Evolutionary conservation across 2,113 vertebrate genomes (phyloP), one percentile per base, ranked within the genome.

Genomic region (Anhinga rufa): DNA sequence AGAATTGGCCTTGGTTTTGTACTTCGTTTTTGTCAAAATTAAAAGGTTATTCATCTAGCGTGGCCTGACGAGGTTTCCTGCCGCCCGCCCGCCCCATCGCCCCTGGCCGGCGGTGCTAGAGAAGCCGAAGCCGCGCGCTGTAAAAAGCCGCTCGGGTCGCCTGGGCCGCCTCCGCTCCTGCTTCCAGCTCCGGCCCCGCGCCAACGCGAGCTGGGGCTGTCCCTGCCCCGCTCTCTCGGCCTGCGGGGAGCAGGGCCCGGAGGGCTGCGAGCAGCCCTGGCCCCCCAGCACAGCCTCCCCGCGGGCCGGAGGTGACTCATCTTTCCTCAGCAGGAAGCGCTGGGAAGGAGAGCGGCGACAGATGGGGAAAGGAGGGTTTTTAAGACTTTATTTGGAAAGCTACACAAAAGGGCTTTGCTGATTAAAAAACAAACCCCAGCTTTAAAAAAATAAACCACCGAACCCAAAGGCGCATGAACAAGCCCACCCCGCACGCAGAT

Each of bases 321-420:
- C 36, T 14, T 51, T 31, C 32, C 54, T 4, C 68, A 16, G 40
- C 8, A 4, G 44, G 48, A 26, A 28, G 78, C 1, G 38, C 20
- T 38, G 81, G 82, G 60, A 85, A 42, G 70, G 83, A 51, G 66
- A 29, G 62, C n/a, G 77, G 75, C 2, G 51, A 88, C 0, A 8
- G 78, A 42, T 2, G 3, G 32, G 74, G 25, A 51, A 52, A 83
- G 57, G 46, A 49, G 81, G 74, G 62, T 87, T 88, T 94, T 95
- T 81, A 18, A 91, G 86, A 42, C 80, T 97, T 97, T 97, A 97
- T 97, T 97, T 97, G 97, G 95, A 97, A 97, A 97, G 96, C 95
- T 93, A 86, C 94, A 92, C 88, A 96, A 95, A 96, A 96, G 77
- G 91, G 77, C 81, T 91, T 60, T 82, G 92, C 96, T 24, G 84